These are phyloP conservation scores for Porites cylindrica DNA, from an alignment of 92 coral and sea anemone genomes.

Conservation along the genomic window DNA sequence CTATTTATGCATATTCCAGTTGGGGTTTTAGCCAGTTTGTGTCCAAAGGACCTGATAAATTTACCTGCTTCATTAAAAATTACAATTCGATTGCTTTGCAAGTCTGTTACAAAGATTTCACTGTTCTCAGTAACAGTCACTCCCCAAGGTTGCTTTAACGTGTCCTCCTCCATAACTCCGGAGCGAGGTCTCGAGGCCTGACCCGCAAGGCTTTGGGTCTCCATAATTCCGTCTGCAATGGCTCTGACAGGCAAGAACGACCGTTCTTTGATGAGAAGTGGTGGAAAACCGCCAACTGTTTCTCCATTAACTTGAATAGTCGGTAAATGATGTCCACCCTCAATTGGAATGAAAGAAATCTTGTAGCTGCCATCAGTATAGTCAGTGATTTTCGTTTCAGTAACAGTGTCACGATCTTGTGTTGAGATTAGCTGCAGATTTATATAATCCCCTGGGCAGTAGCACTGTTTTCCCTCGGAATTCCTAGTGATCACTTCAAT, in stretches of 20 bases:
- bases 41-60: slow-evolving; percentile 8
- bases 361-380: slow-evolving; percentile 11
- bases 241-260: not conserved
- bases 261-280: not conserved
- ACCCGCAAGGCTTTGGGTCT: not conserved
- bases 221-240: not conserved
- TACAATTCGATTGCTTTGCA: not conserved
- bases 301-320: slow-evolving; percentile 17
- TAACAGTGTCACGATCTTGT: not conserved
- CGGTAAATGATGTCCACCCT: slow-evolving; percentile 8
- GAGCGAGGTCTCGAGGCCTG: not conserved
- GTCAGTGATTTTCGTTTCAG: slow-evolving; percentile 4
- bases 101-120: slow-evolving; percentile 3
- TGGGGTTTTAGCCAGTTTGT: not conserved
- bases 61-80: slow-evolving; percentile 12
- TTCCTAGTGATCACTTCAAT: slow-evolving; percentile 21
- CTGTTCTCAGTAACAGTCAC: slow-evolving; percentile 41
- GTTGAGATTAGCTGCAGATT: not conserved
- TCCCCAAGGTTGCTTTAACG: slow-evolving; percentile 30
- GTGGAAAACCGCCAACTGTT: not conserved
- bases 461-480: slow-evolving; percentile 8
- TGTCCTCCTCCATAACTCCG: not conserved
- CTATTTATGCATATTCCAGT: slow-evolving; percentile 4
- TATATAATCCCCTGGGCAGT: slow-evolving; percentile 21
- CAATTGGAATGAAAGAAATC: slow-evolving; percentile 24